phyloP scores from a whole-genome alignment of 2,797 vertebrate species.

The Sparus aurata region DNA sequence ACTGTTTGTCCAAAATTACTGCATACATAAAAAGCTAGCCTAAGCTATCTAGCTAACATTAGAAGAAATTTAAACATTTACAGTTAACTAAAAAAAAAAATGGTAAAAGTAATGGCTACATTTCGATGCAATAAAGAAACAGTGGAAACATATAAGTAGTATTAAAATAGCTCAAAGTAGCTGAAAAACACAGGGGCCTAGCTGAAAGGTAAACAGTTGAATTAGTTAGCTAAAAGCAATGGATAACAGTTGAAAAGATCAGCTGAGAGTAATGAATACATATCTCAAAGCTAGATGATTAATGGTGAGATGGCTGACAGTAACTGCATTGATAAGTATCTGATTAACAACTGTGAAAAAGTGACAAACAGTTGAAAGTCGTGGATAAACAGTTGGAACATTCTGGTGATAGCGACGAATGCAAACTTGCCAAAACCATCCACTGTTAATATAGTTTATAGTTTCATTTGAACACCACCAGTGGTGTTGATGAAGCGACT shows the following conservation, averaged over 20 bases:
- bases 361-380: not conserved
- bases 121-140: not conserved
- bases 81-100: too few species aligned
- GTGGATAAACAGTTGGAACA: not conserved
- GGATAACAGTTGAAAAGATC: too few species aligned
- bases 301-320: too few species aligned
- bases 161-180: too few species aligned
- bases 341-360: not conserved
- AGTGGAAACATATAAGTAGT: not conserved
- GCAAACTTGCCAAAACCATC: not conserved
- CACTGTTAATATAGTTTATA: not conserved
- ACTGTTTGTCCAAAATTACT: too few species aligned
- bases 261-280: not conserved
- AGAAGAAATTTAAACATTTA: too few species aligned
- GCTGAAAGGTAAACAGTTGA: not conserved
- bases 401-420: not conserved
- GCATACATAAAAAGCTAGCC: too few species aligned
- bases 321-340: not conserved
- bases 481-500: not conserved
- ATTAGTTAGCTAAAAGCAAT: too few species aligned
- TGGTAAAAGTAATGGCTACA: not conserved
- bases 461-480: not conserved
- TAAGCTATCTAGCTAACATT: too few species aligned
- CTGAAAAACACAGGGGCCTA: too few species aligned
- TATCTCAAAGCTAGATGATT: too few species aligned